These are phyloP conservation scores for Syngnathus rostellatus DNA, from an alignment of 2,797 vertebrate species.

Conservation along the genomic window DNA sequence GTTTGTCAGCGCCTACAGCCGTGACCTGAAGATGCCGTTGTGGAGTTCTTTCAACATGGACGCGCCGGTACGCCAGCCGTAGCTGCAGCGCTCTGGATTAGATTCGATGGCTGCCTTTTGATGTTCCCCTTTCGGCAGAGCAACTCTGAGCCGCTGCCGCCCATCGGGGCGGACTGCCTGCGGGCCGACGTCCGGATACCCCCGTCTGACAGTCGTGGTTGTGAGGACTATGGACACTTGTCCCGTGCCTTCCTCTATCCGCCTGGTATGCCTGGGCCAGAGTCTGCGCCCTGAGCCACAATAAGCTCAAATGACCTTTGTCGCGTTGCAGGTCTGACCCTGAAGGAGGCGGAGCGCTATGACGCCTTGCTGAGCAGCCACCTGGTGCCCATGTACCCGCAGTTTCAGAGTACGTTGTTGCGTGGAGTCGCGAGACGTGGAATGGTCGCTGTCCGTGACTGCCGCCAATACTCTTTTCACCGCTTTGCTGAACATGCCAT, in stretches of 20 bases:
- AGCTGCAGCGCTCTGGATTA: too few relatives aligned
- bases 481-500: too few relatives aligned
- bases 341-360: conserved; percentile 55
- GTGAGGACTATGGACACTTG: conserved; percentile 64
- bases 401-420: conserved; percentile 80
- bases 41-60: conserved; percentile 70
- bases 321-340: conserved; percentile 53
- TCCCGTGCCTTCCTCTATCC: conserved; percentile 73
- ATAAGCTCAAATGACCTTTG: not conserved
- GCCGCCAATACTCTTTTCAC: too few relatives aligned
- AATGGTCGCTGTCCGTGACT: too few relatives aligned
- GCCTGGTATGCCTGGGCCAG: conserved; percentile 63
- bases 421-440: too few relatives aligned
- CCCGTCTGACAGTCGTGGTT: conserved; percentile 62
- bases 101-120: too few relatives aligned
- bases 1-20: conserved; percentile 60
- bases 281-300: too few relatives aligned
- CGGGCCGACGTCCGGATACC: conserved; percentile 74
- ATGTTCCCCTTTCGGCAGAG: conserved; percentile 21
- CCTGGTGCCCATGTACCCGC: conserved; percentile 81
- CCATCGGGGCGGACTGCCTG: conserved; percentile 60
- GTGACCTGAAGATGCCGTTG: conserved; percentile 47
- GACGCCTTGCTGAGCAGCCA: conserved; percentile 81
- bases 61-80: conserved; percentile 37
- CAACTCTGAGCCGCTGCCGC: conserved; percentile 23